Percentiles rank a stretch among this genome's conserved stretches.
These are phyloP conservation scores for Mylabris phalerata DNA, from an alignment of 1,140 invertebrate genomes.

Conservation along the genomic window DNA sequence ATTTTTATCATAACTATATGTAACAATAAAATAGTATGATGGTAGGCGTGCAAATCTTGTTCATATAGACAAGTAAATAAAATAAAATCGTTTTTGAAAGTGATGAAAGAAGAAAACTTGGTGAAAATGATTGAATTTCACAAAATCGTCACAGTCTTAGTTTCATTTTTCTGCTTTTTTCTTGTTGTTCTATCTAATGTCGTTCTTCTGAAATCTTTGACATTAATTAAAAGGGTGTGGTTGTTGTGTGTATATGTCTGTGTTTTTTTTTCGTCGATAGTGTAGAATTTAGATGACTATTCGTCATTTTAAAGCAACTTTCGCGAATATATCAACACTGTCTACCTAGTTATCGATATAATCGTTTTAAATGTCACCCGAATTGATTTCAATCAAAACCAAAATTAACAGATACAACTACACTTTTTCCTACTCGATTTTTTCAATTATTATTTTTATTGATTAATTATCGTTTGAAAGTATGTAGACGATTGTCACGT, in stretches of 20 bases:
- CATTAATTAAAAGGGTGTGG: slow-evolving; percentile 18
- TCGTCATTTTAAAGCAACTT: slow-evolving; percentile 30
- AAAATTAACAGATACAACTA: too few relatives aligned
- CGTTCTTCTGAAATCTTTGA: slow-evolving; percentile 11
- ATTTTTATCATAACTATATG: too few relatives aligned
- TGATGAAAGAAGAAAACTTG: slow-evolving; percentile 8
- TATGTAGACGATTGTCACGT: too few relatives aligned
- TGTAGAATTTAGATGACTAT: slow-evolving; percentile 25
- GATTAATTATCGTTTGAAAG: too few relatives aligned
- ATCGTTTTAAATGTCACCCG: slow-evolving; percentile 29
- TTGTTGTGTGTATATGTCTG: background rate
- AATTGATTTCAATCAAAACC: slow-evolving; percentile 22
- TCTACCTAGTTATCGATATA: slow-evolving; percentile 23
- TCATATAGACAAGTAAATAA: slow-evolving; percentile 4
- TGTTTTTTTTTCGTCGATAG: slow-evolving; percentile 14
- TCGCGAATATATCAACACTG: slow-evolving; percentile 30
- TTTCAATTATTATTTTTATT: too few relatives aligned
- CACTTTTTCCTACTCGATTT: too few relatives aligned
- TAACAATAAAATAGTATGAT: too few relatives aligned
- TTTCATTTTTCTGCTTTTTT: too few relatives aligned
- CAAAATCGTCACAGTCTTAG: slow-evolving; percentile 6
- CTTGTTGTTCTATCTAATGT: slow-evolving; percentile 11
- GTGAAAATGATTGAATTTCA: slow-evolving; percentile 15
- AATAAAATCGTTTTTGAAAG: slow-evolving; percentile 10
- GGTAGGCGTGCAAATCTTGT: too few relatives aligned